Percentiles rank a stretch among this genome's conserved stretches.
Conservation (phyloP, 2,797 vertebrate genomes). For the Caiman crocodilus region DNA sequence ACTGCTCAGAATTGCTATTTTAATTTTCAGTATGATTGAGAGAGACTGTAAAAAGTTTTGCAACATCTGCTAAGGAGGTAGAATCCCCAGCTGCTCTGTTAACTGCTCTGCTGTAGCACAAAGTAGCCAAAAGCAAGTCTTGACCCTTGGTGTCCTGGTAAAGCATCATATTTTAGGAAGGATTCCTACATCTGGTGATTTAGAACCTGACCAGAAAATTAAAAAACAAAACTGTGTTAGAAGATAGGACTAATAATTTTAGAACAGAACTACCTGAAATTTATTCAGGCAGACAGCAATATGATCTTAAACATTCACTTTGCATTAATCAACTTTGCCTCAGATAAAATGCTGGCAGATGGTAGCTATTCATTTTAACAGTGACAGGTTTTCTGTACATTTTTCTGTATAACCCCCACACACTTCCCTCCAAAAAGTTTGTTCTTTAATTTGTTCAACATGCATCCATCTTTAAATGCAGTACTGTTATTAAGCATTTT, state of each 20-base stretch:
- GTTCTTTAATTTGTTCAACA: slow-evolving; percentile 69
- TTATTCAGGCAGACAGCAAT: slow-evolving; percentile 69
- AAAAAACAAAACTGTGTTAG: not conserved
- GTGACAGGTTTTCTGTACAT: slow-evolving; percentile 78
- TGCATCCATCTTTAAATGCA: not conserved
- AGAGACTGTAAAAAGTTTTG: slow-evolving; percentile 34
- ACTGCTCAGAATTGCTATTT: not conserved
- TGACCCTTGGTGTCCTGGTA: not conserved
- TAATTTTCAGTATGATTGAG: not conserved
- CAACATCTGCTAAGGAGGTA: not conserved
- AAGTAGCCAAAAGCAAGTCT: not conserved
- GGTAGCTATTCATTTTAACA: slow-evolving; percentile 79
- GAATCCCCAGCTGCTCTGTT: slow-evolving; percentile 9
- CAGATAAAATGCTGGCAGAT: slow-evolving; percentile 81
- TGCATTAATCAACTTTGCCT: slow-evolving; percentile 79
- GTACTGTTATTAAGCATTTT: slow-evolving; percentile 54
- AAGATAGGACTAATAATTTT: slow-evolving; percentile 45
- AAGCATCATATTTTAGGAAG: not conserved
- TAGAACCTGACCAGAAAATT: not conserved
- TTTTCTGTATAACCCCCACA: slow-evolving; percentile 64
- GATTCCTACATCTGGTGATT: not conserved
- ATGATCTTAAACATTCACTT: slow-evolving; percentile 75
- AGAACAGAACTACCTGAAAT: slow-evolving; percentile 72
- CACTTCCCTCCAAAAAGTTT: slow-evolving; percentile 73
- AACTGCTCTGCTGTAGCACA: not conserved